A percentile compares a stretch with the other conserved stretches of the same genome.
phyloP scores from a whole-genome alignment of 2,113 vertebrate genomes.

The Gyps fulvus region DNA sequence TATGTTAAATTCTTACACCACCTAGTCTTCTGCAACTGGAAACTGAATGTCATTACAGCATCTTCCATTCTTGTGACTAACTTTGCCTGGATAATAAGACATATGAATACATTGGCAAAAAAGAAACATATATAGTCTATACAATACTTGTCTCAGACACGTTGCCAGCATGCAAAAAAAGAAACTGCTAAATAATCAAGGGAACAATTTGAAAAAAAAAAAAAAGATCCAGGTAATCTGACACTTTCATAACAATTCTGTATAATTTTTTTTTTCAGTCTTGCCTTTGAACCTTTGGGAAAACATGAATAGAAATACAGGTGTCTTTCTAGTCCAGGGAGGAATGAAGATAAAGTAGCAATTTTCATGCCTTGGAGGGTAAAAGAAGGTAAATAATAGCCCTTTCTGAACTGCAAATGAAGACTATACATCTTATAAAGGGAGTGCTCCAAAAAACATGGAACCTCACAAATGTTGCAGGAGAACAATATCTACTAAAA shows the following conservation, averaged over 20 bases:
- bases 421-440: background rate
- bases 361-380: background rate
- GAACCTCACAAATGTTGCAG: background rate
- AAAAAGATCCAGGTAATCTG: background rate
- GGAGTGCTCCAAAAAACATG: background rate
- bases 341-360: slow-evolving; percentile 7
- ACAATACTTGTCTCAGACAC: background rate
- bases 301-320: background rate
- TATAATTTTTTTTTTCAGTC: background rate
- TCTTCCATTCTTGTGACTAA: background rate
- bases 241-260: background rate
- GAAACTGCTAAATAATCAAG: background rate
- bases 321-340: background rate
- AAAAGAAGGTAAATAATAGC: background rate
- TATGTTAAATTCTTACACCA: background rate
- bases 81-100: background rate
- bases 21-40: background rate
- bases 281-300: background rate
- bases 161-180: background rate
- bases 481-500: background rate
- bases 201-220: background rate
- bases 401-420: background rate
- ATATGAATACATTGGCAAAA: background rate
- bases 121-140: background rate
- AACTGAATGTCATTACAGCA: background rate